Evolutionary conservation across 2,888 invertebrate genomes (phyloP), one percentile per base, ranked within the genome.

Genomic region (Sinelater perroti): DNA sequence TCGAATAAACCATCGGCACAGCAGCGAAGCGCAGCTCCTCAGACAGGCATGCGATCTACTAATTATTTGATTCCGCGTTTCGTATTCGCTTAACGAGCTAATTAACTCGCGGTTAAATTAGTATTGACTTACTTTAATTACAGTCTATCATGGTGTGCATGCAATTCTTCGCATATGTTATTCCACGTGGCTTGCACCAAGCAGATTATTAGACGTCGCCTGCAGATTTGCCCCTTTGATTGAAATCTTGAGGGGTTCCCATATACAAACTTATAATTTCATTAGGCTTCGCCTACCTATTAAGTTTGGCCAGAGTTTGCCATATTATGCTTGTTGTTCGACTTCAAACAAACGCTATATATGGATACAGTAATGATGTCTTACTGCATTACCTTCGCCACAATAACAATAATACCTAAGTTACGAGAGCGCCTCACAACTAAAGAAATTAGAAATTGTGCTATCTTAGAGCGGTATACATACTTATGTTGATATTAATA

Each of bases 71-170:
- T 65, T 66, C 61, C 52, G 61, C 64, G 64, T 66, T 64, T 66
- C 66, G 67, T 65, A 69, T 69, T 66, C 67, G 65, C 63, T 58
- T 68, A 68, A 68, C 67, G 65, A 67, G 62, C 62, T 67, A 68
- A 70, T 67, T 67, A 70, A 65, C 64, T 66, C 61, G 59, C 55
- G 50, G 64, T 58, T 62, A 63, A 64, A 66, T 68, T 61, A 63
- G 64, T 64, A 67, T 67, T 64, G 66, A 67, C 65, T 68, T 65
- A 68, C 65, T 66, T 65, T 66, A 64, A 65, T 56, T 60, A 56
- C 55, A 42, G 36, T 51, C 56, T 60, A 54, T 58, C 50, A 54
- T 26, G 10, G 16, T 11, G 36, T 56, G 51, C 36, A 40, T 28
- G 38, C 28, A 51, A 18, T 28, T 45, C 20, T 50, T 14, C 50